These are phyloP conservation scores for Cephalopterus ornatus DNA, from an alignment of 2,113 vertebrate genomes.

Conservation along the genomic window DNA sequence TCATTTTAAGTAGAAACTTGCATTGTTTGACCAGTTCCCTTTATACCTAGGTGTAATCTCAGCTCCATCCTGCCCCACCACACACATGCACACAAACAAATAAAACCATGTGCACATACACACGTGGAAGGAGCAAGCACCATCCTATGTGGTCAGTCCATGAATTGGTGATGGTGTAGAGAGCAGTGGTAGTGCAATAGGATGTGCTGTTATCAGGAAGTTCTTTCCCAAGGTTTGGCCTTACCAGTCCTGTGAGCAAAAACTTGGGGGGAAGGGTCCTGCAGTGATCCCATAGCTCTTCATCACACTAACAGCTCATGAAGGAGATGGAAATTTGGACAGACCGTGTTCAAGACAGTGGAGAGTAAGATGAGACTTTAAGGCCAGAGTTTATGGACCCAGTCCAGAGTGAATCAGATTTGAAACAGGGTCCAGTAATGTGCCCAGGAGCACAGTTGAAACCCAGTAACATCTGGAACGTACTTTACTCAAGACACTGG, in stretches of 20 bases:
- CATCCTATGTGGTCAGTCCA: background rate
- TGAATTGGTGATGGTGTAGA: background rate
- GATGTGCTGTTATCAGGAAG: background rate
- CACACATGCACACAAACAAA: background rate
- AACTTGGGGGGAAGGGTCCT: background rate
- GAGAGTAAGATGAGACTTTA: background rate
- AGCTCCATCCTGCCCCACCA: background rate
- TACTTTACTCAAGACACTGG: background rate
- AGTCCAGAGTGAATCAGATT: background rate
- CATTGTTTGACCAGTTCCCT: background rate
- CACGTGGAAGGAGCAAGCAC: background rate
- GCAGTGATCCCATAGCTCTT: background rate
- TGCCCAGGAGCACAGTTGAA: background rate
- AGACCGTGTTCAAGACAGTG: background rate
- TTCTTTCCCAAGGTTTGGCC: background rate
- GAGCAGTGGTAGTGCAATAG: background rate
- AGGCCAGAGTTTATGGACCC: background rate
- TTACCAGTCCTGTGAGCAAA: accelerated
- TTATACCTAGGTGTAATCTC: background rate
- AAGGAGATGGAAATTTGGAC: background rate
- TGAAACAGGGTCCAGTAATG: background rate
- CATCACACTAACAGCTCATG: background rate
- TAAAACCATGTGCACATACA: background rate
- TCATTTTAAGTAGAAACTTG: background rate
- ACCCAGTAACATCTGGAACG: background rate